phyloP scores from a whole-genome alignment of 2,113 vertebrate species.

The Delphinus delphis region DNA sequence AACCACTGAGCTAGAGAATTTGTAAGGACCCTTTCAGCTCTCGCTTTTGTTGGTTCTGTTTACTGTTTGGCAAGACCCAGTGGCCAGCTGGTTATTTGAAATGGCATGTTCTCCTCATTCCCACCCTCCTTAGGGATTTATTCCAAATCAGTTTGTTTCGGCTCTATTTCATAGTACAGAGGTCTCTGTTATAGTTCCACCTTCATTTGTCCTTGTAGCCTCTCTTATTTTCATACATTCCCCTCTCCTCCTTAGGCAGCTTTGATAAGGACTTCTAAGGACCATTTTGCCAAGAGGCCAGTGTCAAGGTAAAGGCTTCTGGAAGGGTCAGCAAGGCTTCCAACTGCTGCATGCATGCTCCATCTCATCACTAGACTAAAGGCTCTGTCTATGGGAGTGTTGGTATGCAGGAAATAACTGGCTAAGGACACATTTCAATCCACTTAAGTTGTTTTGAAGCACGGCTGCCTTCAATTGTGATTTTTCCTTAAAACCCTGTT shows the following conservation, averaged over 20 bases:
- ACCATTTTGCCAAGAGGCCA: neutral
- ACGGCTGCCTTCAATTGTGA: neutral
- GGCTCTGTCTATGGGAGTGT: neutral
- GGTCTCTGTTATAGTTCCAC: neutral
- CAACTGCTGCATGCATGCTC: neutral
- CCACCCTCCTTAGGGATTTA: constrained; percentile 42
- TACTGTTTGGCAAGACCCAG: neutral
- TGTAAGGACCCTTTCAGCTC: neutral
- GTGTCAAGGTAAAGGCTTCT: constrained; percentile 5
- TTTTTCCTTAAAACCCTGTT: constrained; percentile 42
- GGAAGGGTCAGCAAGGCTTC: neutral
- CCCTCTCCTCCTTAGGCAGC: neutral
- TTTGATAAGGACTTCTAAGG: constrained; percentile 26
- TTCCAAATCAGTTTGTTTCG: constrained; percentile 64
- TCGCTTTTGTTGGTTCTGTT: neutral
- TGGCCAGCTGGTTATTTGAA: constrained; percentile 57
- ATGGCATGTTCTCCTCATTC: constrained; percentile 29
- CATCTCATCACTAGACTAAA: constrained; percentile 40
- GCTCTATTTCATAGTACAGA: constrained; percentile 27
- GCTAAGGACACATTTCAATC: neutral
- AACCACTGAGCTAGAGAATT: neutral
- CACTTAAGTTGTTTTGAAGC: neutral
- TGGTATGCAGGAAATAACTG: neutral
- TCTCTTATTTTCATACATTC: neutral
- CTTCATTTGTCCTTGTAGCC: neutral